phyloP scores from a whole-genome alignment of 1,140 invertebrate species.

The Drosophila virilis region DNA sequence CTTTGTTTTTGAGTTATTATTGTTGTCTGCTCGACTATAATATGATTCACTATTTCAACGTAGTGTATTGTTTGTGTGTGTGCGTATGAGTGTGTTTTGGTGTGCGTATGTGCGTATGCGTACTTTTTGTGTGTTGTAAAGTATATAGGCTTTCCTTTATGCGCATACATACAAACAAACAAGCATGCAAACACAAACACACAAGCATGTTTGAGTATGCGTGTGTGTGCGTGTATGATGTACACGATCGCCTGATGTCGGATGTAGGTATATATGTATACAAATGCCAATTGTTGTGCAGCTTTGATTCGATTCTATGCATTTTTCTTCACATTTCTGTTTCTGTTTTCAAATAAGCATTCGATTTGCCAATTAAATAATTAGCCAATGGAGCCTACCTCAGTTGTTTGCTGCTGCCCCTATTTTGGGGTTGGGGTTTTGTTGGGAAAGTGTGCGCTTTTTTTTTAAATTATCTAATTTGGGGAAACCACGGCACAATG shows the following conservation, averaged over 20 bases:
- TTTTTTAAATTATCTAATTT: not conserved
- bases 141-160: not conserved
- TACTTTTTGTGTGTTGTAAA: not conserved
- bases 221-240: not conserved
- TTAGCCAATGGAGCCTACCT: not conserved
- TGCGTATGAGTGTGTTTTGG: slow-evolving; percentile 6
- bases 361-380: slow-evolving; percentile 12
- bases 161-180: not conserved
- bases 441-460: slow-evolving; percentile 1
- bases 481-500: not conserved
- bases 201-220: no score
- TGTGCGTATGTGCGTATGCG: not conserved
- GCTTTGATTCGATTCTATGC: not conserved
- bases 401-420: no score
- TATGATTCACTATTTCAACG: slow-evolving; percentile 15
- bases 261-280: slow-evolving; percentile 17
- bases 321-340: not conserved
- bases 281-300: slow-evolving; percentile 19
- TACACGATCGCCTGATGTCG: not conserved
- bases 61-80: slow-evolving; percentile 12
- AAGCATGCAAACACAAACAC: not conserved
- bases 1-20: not conserved
- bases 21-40: slow-evolving; percentile 7
- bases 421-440: no score
- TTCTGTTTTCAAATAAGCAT: slow-evolving; percentile 4